phyloP scores from a whole-genome alignment of 2,113 vertebrate genomes.

The Hylia prasina region DNA sequence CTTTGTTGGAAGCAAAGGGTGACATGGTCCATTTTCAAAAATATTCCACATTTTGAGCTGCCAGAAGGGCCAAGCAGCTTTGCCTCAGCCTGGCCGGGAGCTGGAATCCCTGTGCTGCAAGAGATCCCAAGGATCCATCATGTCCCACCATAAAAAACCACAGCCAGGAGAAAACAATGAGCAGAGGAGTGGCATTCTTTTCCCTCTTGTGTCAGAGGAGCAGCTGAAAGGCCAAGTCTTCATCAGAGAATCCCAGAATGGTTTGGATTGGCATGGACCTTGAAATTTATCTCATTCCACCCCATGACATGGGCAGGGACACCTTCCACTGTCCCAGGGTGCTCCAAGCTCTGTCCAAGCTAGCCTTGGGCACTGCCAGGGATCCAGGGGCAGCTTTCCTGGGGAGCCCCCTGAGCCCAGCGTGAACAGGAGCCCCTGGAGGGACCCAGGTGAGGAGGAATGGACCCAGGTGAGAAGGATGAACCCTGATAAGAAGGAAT shows the following conservation, averaged over 20 bases:
- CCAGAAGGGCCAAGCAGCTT: background rate
- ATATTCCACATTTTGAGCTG: background rate
- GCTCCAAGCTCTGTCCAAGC: fast-evolving
- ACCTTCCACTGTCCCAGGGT: too few species aligned
- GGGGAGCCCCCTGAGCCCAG: background rate
- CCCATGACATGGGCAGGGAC: too few species aligned
- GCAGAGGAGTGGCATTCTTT: background rate
- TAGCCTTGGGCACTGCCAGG: background rate
- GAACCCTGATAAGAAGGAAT: too few species aligned
- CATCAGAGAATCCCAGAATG: background rate
- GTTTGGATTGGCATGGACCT: background rate
- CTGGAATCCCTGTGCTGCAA: background rate
- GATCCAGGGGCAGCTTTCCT: background rate
- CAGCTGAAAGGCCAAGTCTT: background rate
- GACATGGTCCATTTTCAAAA: background rate
- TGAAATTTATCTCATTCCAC: background rate
- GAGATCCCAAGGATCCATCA: background rate
- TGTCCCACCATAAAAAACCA: background rate
- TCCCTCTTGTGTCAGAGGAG: background rate
- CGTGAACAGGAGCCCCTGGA: background rate
- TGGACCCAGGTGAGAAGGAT: too few species aligned
- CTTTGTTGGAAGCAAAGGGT: background rate
- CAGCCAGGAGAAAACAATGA: background rate
- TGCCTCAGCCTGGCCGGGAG: background rate
- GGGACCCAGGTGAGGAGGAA: too few species aligned